Conservation (phyloP, 2,797 vertebrate genomes). For the Natrix natrix region DNA sequence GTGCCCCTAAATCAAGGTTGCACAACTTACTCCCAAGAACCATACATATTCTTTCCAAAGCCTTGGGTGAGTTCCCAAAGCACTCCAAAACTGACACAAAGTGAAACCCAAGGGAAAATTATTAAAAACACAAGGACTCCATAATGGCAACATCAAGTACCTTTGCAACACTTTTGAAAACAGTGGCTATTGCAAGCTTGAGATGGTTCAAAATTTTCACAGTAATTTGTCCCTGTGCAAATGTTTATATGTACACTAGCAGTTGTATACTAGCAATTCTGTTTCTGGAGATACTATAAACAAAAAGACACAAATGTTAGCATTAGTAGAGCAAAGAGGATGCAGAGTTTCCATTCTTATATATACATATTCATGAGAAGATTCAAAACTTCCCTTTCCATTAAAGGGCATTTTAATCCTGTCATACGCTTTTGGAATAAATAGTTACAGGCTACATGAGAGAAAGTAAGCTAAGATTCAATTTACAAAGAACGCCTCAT, state of each 20-base stretch:
- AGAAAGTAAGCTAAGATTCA: background rate
- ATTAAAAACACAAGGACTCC: background rate
- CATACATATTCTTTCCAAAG: background rate
- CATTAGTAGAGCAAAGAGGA: slow-evolving; percentile 8
- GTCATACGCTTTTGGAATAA: background rate
- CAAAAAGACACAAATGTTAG: slow-evolving; percentile 16
- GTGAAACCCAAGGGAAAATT: background rate
- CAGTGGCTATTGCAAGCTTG: background rate
- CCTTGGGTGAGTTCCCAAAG: background rate
- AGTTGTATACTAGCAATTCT: slow-evolving; percentile 5
- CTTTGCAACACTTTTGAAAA: background rate
- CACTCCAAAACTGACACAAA: background rate
- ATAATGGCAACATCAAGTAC: background rate
- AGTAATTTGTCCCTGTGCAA: slow-evolving; percentile 2
- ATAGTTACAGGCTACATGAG: background rate
- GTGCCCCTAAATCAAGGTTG: background rate
- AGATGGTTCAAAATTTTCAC: background rate
- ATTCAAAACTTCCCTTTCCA: background rate
- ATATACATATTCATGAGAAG: slow-evolving; percentile 12
- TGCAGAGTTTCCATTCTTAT: background rate
- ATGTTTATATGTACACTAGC: slow-evolving; percentile 4
- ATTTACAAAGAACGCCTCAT: background rate
- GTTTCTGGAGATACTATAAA: background rate
- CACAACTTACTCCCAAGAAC: background rate
- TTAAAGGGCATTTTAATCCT: background rate